These are phyloP conservation scores for Idaea aversata DNA, from an alignment of 2,888 invertebrate species.

Conservation along the genomic window DNA sequence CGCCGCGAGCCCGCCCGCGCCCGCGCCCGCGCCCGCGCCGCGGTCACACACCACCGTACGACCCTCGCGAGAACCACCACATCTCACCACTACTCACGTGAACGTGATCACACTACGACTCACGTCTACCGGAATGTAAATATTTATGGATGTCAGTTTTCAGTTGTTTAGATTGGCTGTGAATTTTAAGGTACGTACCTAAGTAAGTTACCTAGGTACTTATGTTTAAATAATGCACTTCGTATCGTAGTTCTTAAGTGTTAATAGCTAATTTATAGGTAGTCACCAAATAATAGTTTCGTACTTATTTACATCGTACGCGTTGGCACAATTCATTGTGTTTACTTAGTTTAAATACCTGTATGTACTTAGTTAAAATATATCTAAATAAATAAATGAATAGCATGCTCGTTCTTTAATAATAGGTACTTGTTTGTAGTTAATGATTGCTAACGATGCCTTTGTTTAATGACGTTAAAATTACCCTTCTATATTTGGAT, in stretches of 20 bases:
- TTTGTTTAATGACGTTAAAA: conserved; percentile 68
- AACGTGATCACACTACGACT: conserved; percentile 58
- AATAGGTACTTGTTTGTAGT: conserved; percentile 64
- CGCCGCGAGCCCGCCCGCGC: conserved; percentile 57
- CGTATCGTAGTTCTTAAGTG: conserved; percentile 43
- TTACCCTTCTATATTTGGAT: conserved; percentile 72
- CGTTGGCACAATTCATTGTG: conserved; percentile 11
- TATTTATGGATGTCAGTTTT: conserved; percentile 80
- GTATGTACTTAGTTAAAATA: conserved; percentile 33
- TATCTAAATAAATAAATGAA: conserved; percentile 39
- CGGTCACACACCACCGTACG: conserved; percentile 31
- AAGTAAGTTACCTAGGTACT: conserved; percentile 37
- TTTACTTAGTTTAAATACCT: background rate
- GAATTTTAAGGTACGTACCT: conserved; percentile 78
- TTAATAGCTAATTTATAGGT: background rate
- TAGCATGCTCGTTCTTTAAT: conserved; percentile 62
- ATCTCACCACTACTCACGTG: conserved; percentile 39
- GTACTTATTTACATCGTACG: background rate
- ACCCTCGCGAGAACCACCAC: conserved; percentile 38
- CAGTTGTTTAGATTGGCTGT: conserved; percentile 80
- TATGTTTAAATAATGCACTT: conserved; percentile 66
- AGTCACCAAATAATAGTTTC: background rate
- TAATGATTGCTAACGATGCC: conserved; percentile 64
- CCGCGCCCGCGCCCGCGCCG: conserved; percentile 41
- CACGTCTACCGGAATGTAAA: conserved; percentile 74